Conservation (phyloP, 2,797 vertebrate genomes). For the Pagetopsis macropterus region DNA sequence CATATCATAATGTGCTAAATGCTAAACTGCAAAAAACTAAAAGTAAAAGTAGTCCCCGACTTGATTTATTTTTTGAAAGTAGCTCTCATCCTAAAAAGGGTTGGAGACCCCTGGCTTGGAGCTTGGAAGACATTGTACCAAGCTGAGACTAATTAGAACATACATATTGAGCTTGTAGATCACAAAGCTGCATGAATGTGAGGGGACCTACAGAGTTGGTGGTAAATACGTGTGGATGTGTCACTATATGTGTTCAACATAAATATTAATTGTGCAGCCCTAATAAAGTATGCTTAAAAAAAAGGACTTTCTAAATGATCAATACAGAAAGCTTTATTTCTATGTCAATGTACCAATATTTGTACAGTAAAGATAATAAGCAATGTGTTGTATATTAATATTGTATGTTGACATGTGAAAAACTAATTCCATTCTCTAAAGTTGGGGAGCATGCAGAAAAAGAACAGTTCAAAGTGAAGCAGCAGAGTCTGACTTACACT, state of each 20-base stretch:
- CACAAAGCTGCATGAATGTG: background rate
- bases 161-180: background rate
- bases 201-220: background rate
- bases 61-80: no score
- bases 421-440: background rate
- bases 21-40: no score
- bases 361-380: background rate
- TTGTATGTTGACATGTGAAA: background rate
- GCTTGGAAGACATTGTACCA: background rate
- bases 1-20: no score
- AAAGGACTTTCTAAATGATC: background rate
- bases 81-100: no score
- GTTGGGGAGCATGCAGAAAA: background rate
- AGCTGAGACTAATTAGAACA: background rate
- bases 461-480: background rate
- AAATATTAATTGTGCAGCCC: background rate
- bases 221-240: background rate
- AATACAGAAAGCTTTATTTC: background rate
- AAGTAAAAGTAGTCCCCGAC: no score
- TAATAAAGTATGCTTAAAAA: background rate
- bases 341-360: no score
- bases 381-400: background rate
- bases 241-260: background rate
- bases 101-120: no score
- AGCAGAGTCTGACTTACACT: background rate